Conservation (phyloP, 2,888 invertebrate species). For the Galerucella calmariensis region DNA sequence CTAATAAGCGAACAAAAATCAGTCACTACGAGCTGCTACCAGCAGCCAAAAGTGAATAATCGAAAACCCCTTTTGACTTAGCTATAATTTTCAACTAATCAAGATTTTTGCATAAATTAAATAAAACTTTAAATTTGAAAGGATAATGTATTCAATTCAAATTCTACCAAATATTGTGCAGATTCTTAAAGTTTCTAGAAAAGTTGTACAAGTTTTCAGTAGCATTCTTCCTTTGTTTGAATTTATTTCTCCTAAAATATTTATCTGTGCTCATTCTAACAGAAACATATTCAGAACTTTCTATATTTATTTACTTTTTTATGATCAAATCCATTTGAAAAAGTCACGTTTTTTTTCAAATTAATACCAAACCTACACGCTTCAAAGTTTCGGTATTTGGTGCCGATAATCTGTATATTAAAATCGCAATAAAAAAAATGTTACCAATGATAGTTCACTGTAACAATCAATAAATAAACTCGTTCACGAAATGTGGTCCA, state of each 20-base stretch:
- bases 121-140: too few relatives aligned
- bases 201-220: neutral
- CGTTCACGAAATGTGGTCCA: conserved; percentile 29
- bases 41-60: too few relatives aligned
- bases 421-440: neutral
- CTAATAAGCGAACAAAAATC: too few relatives aligned
- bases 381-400: neutral
- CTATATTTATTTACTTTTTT: neutral
- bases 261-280: neutral
- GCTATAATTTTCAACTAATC: too few relatives aligned
- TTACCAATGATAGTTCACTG: conserved; percentile 4
- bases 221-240: neutral
- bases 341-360: neutral
- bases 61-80: too few relatives aligned
- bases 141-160: too few relatives aligned
- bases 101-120: too few relatives aligned
- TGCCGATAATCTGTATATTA: neutral
- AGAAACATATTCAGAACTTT: neutral
- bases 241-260: neutral
- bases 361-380: neutral
- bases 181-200: neutral
- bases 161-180: too few relatives aligned
- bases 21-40: too few relatives aligned
- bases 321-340: neutral
- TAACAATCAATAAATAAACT: conserved; percentile 16